phyloP scores from a whole-genome alignment of 2,888 invertebrate species.

The Epinotia nisella region DNA sequence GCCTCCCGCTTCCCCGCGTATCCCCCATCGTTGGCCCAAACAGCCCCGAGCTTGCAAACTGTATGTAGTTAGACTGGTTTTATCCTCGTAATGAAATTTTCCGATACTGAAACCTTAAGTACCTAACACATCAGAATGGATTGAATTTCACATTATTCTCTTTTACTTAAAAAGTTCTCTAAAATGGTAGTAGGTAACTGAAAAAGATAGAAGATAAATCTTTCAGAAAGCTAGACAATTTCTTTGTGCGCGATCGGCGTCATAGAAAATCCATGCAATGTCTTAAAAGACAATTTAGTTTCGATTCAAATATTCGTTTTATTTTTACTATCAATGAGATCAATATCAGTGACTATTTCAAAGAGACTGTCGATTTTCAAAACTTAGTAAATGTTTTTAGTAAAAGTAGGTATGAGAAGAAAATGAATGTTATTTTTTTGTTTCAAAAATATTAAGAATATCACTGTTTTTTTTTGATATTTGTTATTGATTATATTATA shows the following conservation, averaged over 20 bases:
- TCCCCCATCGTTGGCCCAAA: too few species aligned
- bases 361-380: background rate
- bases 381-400: background rate
- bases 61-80: too few species aligned
- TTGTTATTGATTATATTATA: too few species aligned
- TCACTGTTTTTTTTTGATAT: too few species aligned
- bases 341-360: background rate
- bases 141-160: background rate
- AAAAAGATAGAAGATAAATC: background rate
- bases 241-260: background rate
- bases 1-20: too few species aligned
- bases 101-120: background rate
- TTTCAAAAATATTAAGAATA: too few species aligned
- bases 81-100: background rate
- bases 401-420: background rate
- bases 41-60: too few species aligned
- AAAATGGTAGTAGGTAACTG: background rate
- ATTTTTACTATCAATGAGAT: constrained; percentile 5
- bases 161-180: background rate
- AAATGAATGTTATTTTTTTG: too few species aligned
- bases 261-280: background rate
- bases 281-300: background rate
- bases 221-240: background rate
- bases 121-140: background rate
- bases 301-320: background rate